Conservation (phyloP, 2,113 vertebrate genomes). For the Toxotes chatareus region DNA sequence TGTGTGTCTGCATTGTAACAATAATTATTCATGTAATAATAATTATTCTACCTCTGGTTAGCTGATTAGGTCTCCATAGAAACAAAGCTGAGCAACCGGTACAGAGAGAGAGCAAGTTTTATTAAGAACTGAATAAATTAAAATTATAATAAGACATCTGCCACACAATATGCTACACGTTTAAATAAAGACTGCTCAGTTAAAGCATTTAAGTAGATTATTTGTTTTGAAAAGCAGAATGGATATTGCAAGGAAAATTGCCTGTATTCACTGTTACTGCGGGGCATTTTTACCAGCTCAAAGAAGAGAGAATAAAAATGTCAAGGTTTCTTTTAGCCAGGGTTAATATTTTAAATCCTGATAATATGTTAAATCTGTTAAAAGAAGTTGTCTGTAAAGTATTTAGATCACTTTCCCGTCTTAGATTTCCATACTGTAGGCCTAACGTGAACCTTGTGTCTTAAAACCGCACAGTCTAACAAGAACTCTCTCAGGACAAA, state of each 20-base stretch:
- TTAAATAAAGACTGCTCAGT: constrained; percentile 26
- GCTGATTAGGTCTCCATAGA: constrained; percentile 75
- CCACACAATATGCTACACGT: constrained; percentile 30
- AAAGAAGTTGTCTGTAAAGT: constrained; percentile 30
- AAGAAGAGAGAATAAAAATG: not conserved
- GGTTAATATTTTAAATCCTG: constrained; percentile 29
- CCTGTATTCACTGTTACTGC: not conserved
- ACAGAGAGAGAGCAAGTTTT: constrained; percentile 29
- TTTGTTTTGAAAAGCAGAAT: constrained; percentile 6
- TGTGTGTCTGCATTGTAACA: constrained; percentile 17
- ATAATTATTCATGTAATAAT: constrained; percentile 60
- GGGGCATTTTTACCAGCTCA: not conserved
- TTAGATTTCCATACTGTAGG: constrained; percentile 11
- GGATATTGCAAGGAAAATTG: not conserved
- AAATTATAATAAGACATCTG: constrained; percentile 63
- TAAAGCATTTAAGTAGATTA: not conserved
- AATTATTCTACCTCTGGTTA: constrained; percentile 64
- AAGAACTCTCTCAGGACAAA: constrained; percentile 61
- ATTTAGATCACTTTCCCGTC: constrained; percentile 16
- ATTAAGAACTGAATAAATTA: constrained; percentile 41
- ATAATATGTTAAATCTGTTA: constrained; percentile 33
- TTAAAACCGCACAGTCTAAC: constrained; percentile 54
- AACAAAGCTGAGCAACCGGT: constrained; percentile 54
- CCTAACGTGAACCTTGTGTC: constrained; percentile 1
- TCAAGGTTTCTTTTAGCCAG: constrained; percentile 21